A percentile compares a stretch with the other conserved stretches of the same genome.
Evolutionary conservation across 2,113 vertebrate species (phyloP).

Genomic region (Desmodus rotundus): DNA sequence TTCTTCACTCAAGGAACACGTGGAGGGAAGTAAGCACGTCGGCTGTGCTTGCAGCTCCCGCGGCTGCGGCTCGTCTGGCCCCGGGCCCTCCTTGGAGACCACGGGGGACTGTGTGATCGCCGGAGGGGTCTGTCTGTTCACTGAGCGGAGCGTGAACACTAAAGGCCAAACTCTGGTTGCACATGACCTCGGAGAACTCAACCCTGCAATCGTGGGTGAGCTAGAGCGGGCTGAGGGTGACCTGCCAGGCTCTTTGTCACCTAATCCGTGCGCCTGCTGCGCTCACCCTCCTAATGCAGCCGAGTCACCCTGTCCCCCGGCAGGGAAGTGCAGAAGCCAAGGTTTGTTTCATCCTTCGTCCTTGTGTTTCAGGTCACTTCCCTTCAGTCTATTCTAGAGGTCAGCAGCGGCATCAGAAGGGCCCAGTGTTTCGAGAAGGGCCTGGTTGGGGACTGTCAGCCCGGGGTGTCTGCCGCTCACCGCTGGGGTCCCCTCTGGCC

Average conservation of each 20-base stretch:
- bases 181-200: not conserved
- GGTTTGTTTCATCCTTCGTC: not conserved
- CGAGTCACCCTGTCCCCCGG: too few species aligned
- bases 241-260: accelerated
- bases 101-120: not conserved
- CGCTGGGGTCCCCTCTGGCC: not conserved
- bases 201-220: not conserved
- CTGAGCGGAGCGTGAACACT: not conserved
- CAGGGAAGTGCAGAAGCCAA: not conserved
- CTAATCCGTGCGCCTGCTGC: not conserved
- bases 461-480: not conserved
- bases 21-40: not conserved
- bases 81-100: not conserved
- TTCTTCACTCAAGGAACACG: not conserved
- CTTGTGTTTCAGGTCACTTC: not conserved
- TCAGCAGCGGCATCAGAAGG: not conserved
- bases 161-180: not conserved
- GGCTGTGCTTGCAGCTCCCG: too few species aligned
- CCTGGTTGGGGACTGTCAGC: not conserved
- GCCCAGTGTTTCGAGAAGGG: not conserved
- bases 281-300: not conserved
- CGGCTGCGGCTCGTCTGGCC: not conserved
- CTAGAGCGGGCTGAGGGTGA: not conserved
- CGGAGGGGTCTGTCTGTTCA: not conserved
- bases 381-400: not conserved